These are phyloP conservation scores for Didymodactylos carnosus DNA, from an alignment of 2,888 invertebrate genomes.

Conservation along the genomic window DNA sequence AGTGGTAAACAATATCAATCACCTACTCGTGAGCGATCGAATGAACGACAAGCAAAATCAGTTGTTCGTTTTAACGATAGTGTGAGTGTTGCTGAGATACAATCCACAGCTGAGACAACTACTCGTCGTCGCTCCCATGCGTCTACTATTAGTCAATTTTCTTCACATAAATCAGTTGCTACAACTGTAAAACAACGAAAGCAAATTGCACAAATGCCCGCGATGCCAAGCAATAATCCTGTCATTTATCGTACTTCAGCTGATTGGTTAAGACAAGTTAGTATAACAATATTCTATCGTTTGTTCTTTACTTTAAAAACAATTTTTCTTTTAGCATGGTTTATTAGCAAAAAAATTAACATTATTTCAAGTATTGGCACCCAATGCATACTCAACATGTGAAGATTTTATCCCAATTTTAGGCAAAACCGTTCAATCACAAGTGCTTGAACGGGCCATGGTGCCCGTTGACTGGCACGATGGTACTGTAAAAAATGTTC, in stretches of 20 bases:
- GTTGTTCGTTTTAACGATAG: neutral
- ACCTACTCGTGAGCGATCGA: neutral
- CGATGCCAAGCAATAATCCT: neutral
- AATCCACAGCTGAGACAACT: too few relatives aligned
- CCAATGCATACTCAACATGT: slow-evolving; percentile 32
- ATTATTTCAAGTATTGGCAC: slow-evolving; percentile 32
- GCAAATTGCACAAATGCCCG: neutral
- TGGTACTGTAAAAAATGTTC: slow-evolving; percentile 32
- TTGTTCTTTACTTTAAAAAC: too few relatives aligned
- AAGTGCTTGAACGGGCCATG: slow-evolving; percentile 35
- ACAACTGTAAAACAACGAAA: neutral
- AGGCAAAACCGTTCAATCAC: slow-evolving; percentile 32
- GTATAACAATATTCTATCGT: too few relatives aligned
- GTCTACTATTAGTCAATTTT: too few relatives aligned
- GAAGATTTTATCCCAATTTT: slow-evolving; percentile 34
- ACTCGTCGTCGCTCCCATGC: too few relatives aligned
- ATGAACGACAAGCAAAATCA: neutral
- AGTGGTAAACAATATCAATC: too few relatives aligned
- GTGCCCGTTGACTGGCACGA: slow-evolving; percentile 34
- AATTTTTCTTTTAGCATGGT: too few relatives aligned
- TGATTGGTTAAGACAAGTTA: slow-evolving; percentile 6
- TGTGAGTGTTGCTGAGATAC: neutral
- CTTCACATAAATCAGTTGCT: too few relatives aligned
- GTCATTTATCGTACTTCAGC: neutral
- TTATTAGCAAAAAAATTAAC: slow-evolving; percentile 28